phyloP scores from a whole-genome alignment of 1,140 invertebrate species.

The Diachasmimorpha longicaudata region DNA sequence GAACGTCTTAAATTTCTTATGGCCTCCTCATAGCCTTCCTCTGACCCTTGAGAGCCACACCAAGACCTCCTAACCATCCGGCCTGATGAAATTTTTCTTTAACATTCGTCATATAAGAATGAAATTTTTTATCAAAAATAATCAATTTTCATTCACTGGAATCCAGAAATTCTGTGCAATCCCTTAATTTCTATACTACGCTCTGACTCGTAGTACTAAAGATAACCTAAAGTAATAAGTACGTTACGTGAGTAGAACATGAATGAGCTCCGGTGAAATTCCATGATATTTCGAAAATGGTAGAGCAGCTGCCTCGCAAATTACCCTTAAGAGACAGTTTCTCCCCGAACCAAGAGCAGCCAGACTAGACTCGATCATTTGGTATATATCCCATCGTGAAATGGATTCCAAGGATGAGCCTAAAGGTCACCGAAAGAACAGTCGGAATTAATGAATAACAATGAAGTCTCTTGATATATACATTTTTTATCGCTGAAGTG shows the following conservation, averaged over 20 bases:
- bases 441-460: conserved; percentile 24
- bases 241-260: conserved; percentile 70
- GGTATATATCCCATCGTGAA: conserved; percentile 70
- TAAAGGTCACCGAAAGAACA: not conserved
- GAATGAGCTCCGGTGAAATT: conserved; percentile 73
- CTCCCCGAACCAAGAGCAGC: conserved; percentile 65
- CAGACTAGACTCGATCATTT: conserved; percentile 65
- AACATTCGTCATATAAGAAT: too few relatives aligned
- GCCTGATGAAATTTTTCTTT: too few relatives aligned
- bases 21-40: too few relatives aligned
- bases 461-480: not conserved
- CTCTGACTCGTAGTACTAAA: too few relatives aligned
- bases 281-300: conserved; percentile 71
- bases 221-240: not conserved
- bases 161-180: too few relatives aligned
- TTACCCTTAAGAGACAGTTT: conserved; percentile 73
- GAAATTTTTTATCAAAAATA: too few relatives aligned
- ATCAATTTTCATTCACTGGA: too few relatives aligned
- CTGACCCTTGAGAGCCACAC: too few relatives aligned
- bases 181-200: too few relatives aligned
- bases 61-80: too few relatives aligned
- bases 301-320: conserved; percentile 75
- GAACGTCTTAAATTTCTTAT: too few relatives aligned
- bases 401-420: conserved; percentile 40
- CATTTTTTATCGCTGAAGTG: not conserved